Evolutionary conservation across 2,797 vertebrate species (phyloP).

Genomic region (Schizopygopsis pylzovi): DNA sequence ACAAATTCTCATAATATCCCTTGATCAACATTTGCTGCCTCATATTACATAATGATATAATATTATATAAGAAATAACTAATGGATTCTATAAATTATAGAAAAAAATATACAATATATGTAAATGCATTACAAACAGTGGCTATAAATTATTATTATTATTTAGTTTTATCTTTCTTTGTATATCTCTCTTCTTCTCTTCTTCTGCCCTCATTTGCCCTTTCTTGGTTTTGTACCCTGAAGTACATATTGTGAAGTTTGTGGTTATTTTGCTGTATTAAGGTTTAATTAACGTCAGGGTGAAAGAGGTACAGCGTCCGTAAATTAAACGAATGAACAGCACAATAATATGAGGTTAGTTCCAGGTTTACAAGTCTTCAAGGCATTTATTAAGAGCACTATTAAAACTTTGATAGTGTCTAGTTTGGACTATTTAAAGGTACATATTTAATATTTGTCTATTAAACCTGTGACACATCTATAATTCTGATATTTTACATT

Average conservation of each 20-base stretch:
- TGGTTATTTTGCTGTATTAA: constrained; percentile 10
- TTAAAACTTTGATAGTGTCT: constrained; percentile 56
- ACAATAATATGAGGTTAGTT: constrained; percentile 28
- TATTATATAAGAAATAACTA: too few relatives aligned
- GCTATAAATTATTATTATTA: not conserved
- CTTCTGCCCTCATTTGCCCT: not conserved
- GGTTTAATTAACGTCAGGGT: constrained; percentile 35
- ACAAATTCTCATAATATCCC: not conserved
- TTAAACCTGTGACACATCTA: constrained; percentile 57
- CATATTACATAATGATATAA: too few relatives aligned
- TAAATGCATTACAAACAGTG: not conserved
- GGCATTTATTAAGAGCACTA: constrained; percentile 42
- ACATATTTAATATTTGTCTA: constrained; percentile 57
- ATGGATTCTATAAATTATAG: not conserved
- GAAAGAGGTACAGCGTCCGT: not conserved
- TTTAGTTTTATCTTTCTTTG: not conserved
- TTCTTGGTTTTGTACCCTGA: not conserved
- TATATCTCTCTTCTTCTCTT: not conserved
- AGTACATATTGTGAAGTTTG: constrained; percentile 17
- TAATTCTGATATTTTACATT: constrained; percentile 58
- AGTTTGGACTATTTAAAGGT: constrained; percentile 57
- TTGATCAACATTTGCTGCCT: constrained; percentile 3
- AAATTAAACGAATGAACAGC: constrained; percentile 29
- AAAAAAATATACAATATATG: not conserved
- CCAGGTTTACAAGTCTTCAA: constrained; percentile 27